These are phyloP conservation scores for Hiodon alosoides DNA, from an alignment of 2,113 vertebrate genomes.

Conservation along the genomic window DNA sequence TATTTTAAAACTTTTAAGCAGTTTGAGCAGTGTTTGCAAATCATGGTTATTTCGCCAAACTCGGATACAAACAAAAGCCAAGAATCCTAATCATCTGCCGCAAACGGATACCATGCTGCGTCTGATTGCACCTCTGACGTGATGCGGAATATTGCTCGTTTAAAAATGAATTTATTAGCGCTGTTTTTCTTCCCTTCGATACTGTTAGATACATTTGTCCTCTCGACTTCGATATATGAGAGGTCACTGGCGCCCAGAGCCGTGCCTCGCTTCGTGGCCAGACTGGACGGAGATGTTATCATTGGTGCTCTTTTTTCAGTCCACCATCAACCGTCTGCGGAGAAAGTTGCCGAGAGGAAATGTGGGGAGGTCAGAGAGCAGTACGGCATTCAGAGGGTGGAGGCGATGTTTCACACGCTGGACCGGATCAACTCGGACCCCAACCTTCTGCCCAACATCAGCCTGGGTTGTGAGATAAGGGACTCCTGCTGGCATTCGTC, in stretches of 20 bases:
- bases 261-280: constrained; percentile 81
- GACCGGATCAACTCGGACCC: constrained; percentile 93
- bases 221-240: constrained; percentile 57
- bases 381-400: constrained; percentile 96
- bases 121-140: constrained; percentile 43
- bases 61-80: constrained; percentile 37
- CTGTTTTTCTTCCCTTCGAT: constrained; percentile 64
- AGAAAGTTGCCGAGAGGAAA: constrained; percentile 92
- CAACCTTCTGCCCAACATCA: constrained; percentile 88
- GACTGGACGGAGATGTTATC: constrained; percentile 96
- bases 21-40: constrained; percentile 35
- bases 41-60: constrained; percentile 47
- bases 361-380: constrained; percentile 96
- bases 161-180: constrained; percentile 73
- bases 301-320: constrained; percentile 97
- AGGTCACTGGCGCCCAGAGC: constrained; percentile 64
- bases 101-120: constrained; percentile 51
- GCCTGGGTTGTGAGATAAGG: constrained; percentile 92
- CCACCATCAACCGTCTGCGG: constrained; percentile 93
- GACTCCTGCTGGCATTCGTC: constrained; percentile 99
- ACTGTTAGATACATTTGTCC: constrained; percentile 56
- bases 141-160: constrained; percentile 62
- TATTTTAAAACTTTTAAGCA: constrained; percentile 35
- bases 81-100: constrained; percentile 24
- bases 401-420: constrained; percentile 97